Evolutionary conservation across 2,113 vertebrate species (phyloP), one percentile per base, ranked within the genome.

Genomic region (Ciconia maguari): DNA sequence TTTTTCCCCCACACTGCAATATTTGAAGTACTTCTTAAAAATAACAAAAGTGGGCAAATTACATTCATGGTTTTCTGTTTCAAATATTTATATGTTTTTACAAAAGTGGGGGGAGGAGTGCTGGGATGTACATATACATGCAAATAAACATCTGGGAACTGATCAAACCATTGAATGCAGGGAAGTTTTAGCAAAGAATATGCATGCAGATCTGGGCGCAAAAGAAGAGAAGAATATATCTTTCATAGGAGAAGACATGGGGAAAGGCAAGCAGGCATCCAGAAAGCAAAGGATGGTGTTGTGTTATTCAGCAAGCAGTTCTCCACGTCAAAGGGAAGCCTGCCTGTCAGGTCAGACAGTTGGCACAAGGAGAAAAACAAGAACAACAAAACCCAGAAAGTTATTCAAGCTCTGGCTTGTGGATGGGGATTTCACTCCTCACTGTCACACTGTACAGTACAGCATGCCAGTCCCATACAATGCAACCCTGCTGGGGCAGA

Each of bases 61-160:
- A 15, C 82, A 95, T 94, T 97, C 89, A 83, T 13, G 51, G 27
- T 29, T 94, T 93, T 91, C 83, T 85, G 89, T 90, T 96, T 96
- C 95, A 97, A 94, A 96, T 94, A 96, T 96, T 94, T 65, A 65
- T 94, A 83, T 91, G 54, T 70, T 94, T 93, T 95, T 95, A 91
- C 82, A 89, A 89, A 96, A 94, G 77, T 49, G 3, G 24, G 41
- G 54, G 48, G 70, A 78, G 86, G 49, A 93, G 36, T 74, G 34
- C 86, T 62, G 70, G 70, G 66, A 60, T 77, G 70, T 77, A 80
- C 58, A 86, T 62, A 60, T 88, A 64, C 54, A 95, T 97, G 94
- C 94, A 97, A 96, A 96, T 96, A 97, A 93, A 97, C 91, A 97
- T 93, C 94, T 97, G 96, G 93, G 87, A 77, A 87, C 74, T 30